Evolutionary conservation across 2,113 vertebrate genomes (phyloP), one percentile per base, ranked within the genome.

Genomic region (Naja naja): DNA sequence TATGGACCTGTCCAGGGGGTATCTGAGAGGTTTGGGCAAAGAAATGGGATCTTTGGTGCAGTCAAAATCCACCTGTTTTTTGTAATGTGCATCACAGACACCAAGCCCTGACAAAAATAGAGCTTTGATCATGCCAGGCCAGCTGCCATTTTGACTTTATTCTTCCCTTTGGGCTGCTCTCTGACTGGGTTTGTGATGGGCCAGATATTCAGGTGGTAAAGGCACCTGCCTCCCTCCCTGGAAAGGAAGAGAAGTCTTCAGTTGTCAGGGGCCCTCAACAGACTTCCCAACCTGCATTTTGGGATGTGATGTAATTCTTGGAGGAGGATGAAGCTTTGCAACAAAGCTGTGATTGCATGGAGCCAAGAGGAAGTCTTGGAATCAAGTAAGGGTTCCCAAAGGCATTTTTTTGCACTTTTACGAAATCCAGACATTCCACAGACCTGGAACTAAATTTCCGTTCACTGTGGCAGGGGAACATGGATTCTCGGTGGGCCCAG

Each of bases 201-300:
- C 43, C 89, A 20, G 81, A 34, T 91, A 34, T 94, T 94, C 96
- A 95, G 92, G 95, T 94, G 95, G 96, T 95, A 91, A 93, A 93
- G 34, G 94, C 89, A 30, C 91, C 60, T 3, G 7, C 23, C 56
- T 27, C 11, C 11, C 30, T 0, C n/a, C 60, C 30, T 69, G 64
- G 30, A 16, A 34, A 69, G 30, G 64, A 34, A 69, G 30, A 16
- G 11, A n/a, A 14, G 60, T 5, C 11, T 69, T 69, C 11, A 0
- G 64, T 16, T 69, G 64, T 69, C 64, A 69, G 64, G 64, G 30
- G 2, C 5, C 64, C 30, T 5, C 64, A 34, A 69, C 4, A 0
- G 64, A 69, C 12, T 64, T 69, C 34, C 64, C 45, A 47, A 14
- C 9, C 16, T 89, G 49, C 52, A 2, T 90, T 93, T 88, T 45